A percentile compares a stretch with the other conserved stretches of the same genome.
Conservation (phyloP, 2,113 vertebrate genomes). For the Prolemur simus region DNA sequence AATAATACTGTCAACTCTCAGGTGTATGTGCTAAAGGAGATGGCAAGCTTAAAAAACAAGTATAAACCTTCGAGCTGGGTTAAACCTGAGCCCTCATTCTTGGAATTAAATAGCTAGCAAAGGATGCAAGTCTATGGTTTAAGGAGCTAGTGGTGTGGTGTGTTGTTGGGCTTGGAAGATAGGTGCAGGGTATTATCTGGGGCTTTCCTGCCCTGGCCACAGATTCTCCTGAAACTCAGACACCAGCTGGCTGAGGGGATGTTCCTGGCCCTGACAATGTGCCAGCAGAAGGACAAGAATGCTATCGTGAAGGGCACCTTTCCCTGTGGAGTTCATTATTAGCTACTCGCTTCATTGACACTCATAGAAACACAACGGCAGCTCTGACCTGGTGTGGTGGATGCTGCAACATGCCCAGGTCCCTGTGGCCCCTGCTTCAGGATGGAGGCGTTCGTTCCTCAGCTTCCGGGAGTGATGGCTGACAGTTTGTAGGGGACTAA, state of each 20-base stretch:
- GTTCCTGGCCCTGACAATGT: background rate
- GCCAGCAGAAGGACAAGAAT: background rate
- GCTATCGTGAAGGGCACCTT: background rate
- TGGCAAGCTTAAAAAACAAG: slow-evolving; percentile 17
- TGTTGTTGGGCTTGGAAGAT: background rate
- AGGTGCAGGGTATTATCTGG: background rate
- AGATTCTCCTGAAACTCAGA: background rate
- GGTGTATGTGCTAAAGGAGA: background rate
- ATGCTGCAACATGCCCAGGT: background rate
- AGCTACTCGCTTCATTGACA: background rate
- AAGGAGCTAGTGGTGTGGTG: background rate
- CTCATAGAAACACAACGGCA: background rate
- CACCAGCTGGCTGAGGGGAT: background rate
- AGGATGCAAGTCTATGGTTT: background rate
- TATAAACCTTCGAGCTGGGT: background rate
- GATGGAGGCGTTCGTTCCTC: background rate
- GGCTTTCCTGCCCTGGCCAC: background rate
- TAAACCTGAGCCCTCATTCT: background rate
- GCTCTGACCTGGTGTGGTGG: background rate
- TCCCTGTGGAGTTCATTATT: background rate
- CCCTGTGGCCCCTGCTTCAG: background rate
- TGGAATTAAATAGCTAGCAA: background rate
- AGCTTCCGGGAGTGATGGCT: background rate
- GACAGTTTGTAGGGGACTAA: background rate
- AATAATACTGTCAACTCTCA: background rate